A percentile compares a stretch with the other conserved stretches of the same genome.
These are phyloP conservation scores for Nyctibius grandis DNA, from an alignment of 2,797 vertebrate genomes.

Conservation along the genomic window DNA sequence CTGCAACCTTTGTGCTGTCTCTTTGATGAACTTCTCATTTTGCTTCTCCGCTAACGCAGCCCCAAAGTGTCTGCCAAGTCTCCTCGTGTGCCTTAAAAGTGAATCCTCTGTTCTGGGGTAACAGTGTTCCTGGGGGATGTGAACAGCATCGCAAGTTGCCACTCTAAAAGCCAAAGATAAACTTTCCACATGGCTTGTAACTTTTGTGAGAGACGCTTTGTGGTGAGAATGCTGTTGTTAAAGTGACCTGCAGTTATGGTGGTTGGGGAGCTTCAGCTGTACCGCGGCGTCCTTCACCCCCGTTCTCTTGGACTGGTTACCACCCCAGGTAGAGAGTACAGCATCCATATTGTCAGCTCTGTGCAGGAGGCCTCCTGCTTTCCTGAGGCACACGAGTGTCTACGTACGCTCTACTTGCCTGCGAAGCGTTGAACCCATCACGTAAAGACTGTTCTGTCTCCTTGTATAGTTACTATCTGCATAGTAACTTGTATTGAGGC, in stretches of 20 bases:
- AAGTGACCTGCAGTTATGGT: background rate
- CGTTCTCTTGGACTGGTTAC: background rate
- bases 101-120: background rate
- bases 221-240: background rate
- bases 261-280: background rate
- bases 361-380: background rate
- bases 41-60: background rate
- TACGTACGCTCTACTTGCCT: background rate
- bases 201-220: background rate
- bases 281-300: fast-evolving
- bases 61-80: background rate
- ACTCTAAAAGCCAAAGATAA: background rate
- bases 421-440: background rate
- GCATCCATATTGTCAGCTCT: background rate
- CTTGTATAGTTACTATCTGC: background rate
- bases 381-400: background rate
- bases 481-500: too few relatives aligned
- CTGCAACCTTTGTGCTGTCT: background rate
- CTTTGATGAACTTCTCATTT: background rate
- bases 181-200: background rate
- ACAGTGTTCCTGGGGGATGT: background rate
- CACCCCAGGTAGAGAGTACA: background rate
- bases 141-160: background rate
- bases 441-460: background rate
- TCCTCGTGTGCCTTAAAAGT: background rate